Conservation (phyloP, 2,113 vertebrate species). For the Sula dactylatra region DNA sequence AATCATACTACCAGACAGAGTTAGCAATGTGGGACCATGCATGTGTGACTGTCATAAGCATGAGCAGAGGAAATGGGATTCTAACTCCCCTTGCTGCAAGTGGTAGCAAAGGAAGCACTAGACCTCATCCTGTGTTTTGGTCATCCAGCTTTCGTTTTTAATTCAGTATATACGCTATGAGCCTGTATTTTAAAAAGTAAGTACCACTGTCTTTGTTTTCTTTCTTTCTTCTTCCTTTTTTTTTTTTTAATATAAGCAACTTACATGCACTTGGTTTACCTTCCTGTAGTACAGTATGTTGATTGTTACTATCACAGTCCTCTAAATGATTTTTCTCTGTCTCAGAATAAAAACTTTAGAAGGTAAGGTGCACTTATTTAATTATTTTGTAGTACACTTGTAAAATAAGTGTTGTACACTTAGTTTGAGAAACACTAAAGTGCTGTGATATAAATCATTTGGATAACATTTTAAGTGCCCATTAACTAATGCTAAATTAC, state of each 20-base stretch:
- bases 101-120: conserved; percentile 23
- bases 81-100: conserved; percentile 25
- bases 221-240: conserved; percentile 2
- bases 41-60: conserved; percentile 54
- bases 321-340: conserved; percentile 72
- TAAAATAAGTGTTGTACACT: conserved; percentile 70
- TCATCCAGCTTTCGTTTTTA: conserved; percentile 73
- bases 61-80: not conserved
- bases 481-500: conserved; percentile 77
- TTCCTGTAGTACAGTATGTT: conserved; percentile 54
- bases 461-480: conserved; percentile 78
- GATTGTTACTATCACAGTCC: conserved; percentile 64
- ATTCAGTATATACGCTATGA: conserved; percentile 77
- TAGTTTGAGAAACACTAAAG: conserved; percentile 68
- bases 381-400: conserved; percentile 73
- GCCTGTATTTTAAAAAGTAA: conserved; percentile 78
- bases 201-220: conserved; percentile 72
- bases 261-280: conserved; percentile 48
- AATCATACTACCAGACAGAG: not conserved
- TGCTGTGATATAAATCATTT: conserved; percentile 66
- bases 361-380: conserved; percentile 78
- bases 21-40: conserved; percentile 14
- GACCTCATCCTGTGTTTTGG: conserved; percentile 65
- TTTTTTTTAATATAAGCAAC: not conserved
- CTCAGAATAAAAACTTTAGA: conserved; percentile 74